phyloP scores from a whole-genome alignment of 2,797 vertebrate species.

The Coendou prehensilis region DNA sequence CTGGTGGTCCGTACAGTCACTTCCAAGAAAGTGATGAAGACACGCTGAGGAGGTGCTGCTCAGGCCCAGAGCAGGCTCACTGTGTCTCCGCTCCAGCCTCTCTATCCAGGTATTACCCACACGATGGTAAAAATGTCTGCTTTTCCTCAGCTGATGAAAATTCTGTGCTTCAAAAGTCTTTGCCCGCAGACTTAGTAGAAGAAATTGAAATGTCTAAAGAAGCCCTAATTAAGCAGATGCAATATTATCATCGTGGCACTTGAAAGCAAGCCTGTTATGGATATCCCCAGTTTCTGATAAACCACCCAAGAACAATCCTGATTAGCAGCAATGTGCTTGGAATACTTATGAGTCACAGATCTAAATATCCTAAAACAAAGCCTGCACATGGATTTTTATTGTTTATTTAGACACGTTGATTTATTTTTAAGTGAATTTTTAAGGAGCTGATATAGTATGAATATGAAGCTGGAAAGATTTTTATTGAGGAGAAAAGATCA shows the following conservation, averaged over 20 bases:
- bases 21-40: slow-evolving; percentile 42
- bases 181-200: slow-evolving; percentile 53
- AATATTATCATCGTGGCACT: slow-evolving; percentile 49
- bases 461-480: not conserved
- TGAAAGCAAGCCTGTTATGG: slow-evolving; percentile 57
- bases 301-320: slow-evolving; percentile 25
- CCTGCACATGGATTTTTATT: not conserved
- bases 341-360: slow-evolving; percentile 41
- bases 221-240: slow-evolving; percentile 56
- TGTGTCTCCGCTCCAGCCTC: not conserved
- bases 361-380: slow-evolving; percentile 2
- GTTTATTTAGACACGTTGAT: not conserved
- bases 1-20: slow-evolving; percentile 63
- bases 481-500: not conserved
- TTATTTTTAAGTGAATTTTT: slow-evolving; percentile 33
- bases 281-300: slow-evolving; percentile 55
- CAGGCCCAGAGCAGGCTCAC: not conserved
- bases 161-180: slow-evolving; percentile 64
- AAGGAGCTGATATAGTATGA: not conserved
- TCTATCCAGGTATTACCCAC: not conserved
- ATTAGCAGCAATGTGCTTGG: slow-evolving; percentile 25
- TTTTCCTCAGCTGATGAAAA: slow-evolving; percentile 59
- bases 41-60: not conserved
- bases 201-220: slow-evolving; percentile 65
- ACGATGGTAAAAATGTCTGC: not conserved